phyloP scores from a whole-genome alignment of 2,797 vertebrate genomes.

The Monodelphis domestica region DNA sequence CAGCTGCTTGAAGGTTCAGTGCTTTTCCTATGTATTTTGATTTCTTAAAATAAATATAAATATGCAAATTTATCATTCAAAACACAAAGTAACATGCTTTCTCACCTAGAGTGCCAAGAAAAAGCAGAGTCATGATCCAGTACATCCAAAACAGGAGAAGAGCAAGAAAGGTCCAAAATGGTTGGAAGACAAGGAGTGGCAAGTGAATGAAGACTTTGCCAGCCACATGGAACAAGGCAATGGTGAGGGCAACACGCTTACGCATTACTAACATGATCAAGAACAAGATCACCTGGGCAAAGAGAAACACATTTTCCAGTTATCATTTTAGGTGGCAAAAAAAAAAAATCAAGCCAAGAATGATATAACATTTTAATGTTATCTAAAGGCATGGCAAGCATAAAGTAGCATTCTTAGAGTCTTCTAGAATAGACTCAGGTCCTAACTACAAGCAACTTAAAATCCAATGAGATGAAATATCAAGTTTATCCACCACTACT shows the following conservation, averaged over 20 bases:
- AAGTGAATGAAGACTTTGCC: conserved; percentile 97
- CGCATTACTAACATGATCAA: conserved; percentile 97
- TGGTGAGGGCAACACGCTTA: conserved; percentile 95
- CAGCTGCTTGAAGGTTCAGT: conserved; percentile 20
- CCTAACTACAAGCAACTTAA: background rate
- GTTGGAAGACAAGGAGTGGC: conserved; percentile 95
- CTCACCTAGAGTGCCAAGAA: conserved; percentile 96
- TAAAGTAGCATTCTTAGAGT: background rate
- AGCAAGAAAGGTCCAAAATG: conserved; percentile 96
- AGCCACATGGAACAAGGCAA: conserved; percentile 97
- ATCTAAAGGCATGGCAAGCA: background rate
- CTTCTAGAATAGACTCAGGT: background rate
- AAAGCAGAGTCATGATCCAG: conserved; percentile 96
- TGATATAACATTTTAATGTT: background rate
- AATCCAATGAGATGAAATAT: background rate
- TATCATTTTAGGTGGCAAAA: conserved; percentile 37
- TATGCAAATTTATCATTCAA: background rate
- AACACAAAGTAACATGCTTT: conserved; percentile 37
- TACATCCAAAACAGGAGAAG: conserved; percentile 96
- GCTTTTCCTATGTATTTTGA: background rate
- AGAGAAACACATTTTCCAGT: conserved; percentile 46
- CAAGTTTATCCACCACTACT: background rate
- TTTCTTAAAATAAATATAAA: conserved; percentile 46
- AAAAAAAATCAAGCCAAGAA: conserved; percentile 51
- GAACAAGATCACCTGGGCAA: conserved; percentile 91